Base-by-base conservation (phyloP, 2,797 vertebrate genomes). In the Dallia pectoralis region DNA sequence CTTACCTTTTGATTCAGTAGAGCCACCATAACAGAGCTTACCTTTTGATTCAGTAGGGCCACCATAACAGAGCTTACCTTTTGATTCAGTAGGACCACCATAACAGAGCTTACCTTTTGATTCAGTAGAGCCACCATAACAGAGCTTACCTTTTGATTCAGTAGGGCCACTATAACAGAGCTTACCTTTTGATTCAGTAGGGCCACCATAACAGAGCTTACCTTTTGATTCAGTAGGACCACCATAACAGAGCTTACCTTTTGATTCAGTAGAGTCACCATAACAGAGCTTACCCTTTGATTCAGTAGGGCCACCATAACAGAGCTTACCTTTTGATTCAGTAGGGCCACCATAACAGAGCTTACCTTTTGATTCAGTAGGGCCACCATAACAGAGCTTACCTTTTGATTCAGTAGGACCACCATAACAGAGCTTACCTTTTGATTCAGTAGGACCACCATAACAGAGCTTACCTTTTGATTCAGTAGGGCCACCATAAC, bases 371-470 rank as follows among this genome's bases (percentile, higher is more conserved):
- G n/a, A 56, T 1, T 9, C 53, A 59, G 8, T 19, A 59, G 9
- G 53, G 0, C 51, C 51, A 53, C 51, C n/a, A 8, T 25, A 15
- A 18, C 64, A 44, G 47, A n/a, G 49, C 77, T 71, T 36, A 48
- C 53, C 22, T 11, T 25, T 11, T 56, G n/a, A 56, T 1, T 9
- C 53, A 59, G 8, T 19, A 59, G 9, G 53, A 0, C 51, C 51
- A 53, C 51, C n/a, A 8, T 25, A 15, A 18, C 64, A 44, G 47
- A n/a, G 49, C 77, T 71, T 36, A 48, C 75, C 78, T 89, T n/a
- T n/a, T n/a, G n/a, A n/a, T n/a, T n/a, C n/a, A n/a, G n/a, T n/a
- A n/a, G n/a, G n/a, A n/a, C n/a, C n/a, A n/a, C n/a, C n/a, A n/a
- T n/a, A n/a, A n/a, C n/a, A n/a, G n/a, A n/a, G 33, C 3, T 8